A percentile compares a stretch with the other conserved stretches of the same genome.
Evolutionary conservation across 1,140 invertebrate genomes (phyloP).

Genomic region (Drosophila rhopaloa): DNA sequence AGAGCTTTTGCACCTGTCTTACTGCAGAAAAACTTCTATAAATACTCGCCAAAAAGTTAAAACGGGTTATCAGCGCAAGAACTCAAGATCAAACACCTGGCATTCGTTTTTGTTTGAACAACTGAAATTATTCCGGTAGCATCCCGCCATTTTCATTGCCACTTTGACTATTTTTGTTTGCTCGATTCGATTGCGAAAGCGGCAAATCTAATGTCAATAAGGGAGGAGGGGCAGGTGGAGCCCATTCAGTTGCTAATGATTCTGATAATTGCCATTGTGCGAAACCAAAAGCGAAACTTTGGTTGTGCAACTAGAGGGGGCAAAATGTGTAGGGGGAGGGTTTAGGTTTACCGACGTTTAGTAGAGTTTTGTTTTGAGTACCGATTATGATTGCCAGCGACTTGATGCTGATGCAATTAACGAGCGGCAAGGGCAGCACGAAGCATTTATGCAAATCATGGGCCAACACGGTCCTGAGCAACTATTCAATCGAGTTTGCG

Average conservation of each 20-base stretch:
- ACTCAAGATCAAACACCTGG: slow-evolving; percentile 15
- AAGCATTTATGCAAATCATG: slow-evolving; percentile 72
- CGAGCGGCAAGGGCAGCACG: slow-evolving; percentile 45
- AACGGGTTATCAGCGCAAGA: slow-evolving; percentile 3
- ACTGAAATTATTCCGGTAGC: slow-evolving; percentile 29
- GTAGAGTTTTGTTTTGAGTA: slow-evolving; percentile 42
- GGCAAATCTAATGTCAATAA: slow-evolving; percentile 41
- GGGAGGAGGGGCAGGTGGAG: slow-evolving; percentile 6
- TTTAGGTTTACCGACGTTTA: slow-evolving; percentile 32
- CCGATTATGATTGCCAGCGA: slow-evolving; percentile 52
- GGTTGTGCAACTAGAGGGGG: slow-evolving; percentile 54
- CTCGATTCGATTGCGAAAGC: slow-evolving; percentile 54
- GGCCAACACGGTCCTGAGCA: slow-evolving; percentile 46
- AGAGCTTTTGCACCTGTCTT: slow-evolving; percentile 2
- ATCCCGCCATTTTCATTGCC: slow-evolving; percentile 46
- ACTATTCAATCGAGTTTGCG: slow-evolving; percentile 61
- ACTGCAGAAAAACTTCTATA: neutral
- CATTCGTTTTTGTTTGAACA: slow-evolving; percentile 23
- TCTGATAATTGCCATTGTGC: slow-evolving; percentile 79
- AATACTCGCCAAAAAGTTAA: neutral
- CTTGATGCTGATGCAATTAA: slow-evolving; percentile 51
- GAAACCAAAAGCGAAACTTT: slow-evolving; percentile 50
- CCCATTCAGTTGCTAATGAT: slow-evolving; percentile 68
- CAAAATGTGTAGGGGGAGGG: neutral
- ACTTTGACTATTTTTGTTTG: slow-evolving; percentile 28